Base-by-base conservation (phyloP, 2,888 invertebrate species). In the Rhagium mordax region DNA sequence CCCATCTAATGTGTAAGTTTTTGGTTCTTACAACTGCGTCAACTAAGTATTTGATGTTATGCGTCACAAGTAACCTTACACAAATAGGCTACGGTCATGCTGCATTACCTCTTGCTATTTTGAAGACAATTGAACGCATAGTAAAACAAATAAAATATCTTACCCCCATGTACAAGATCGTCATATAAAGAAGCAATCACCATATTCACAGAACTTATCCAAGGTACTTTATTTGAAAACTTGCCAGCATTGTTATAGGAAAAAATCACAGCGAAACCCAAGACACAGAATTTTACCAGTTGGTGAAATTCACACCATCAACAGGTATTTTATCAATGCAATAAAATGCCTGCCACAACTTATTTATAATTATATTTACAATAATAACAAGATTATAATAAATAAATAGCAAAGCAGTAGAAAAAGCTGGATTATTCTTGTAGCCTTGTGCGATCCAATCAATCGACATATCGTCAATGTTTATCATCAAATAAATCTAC, bases 371-470 rank as follows among this genome's bases (percentile, higher is more conserved):
- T 47, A 21, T 3, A 61, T n/a, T 20, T 2, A 29, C 21, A 47
- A n/a, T 20, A n/a, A 21, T 41, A 33, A 10, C 10, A 21, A n/a
- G n/a, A 21, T 21, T n/a, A 61, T 15, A 21, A 47, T 0, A 21
- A 47, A 47, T 18, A 21, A 47, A 8, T 8, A n/a, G 20, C 7
- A 47, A 21, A 61, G 48, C 41, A 59, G 0, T n/a, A n/a, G 0
- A 57, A 61, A 18, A 47, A 41, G 13, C n/a, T 16, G 4, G 1
- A 20, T 3, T 61, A 16, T 41, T 61, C 61, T 41, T 47, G 15
- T 8, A 61, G 21, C 61, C 61, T 61, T 47, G 61, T 41, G 2
- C 2, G 61, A 47, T 20, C 61, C 61, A 61, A 48, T 61, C 47
- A 47, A 21, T 48, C 47, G 61, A 10, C 61, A 61, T 61, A 48